phyloP scores from a whole-genome alignment of 2,888 invertebrate genomes.

The Quadriops clusia region DNA sequence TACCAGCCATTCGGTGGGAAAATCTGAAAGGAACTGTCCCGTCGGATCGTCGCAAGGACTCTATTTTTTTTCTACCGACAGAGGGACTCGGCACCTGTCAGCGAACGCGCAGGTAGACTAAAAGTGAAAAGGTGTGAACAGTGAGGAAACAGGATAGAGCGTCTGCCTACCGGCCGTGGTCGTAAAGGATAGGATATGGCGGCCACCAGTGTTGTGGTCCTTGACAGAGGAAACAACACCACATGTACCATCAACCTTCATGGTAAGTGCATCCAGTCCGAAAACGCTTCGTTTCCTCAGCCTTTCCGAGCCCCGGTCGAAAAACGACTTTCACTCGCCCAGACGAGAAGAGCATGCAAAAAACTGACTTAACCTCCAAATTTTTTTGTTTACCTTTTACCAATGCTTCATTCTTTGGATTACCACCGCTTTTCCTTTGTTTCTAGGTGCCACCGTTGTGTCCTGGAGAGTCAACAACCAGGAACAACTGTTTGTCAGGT shows the following conservation, averaged over 20 bases:
- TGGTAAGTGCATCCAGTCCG: slow-evolving; percentile 51
- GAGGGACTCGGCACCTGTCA: slow-evolving; percentile 33
- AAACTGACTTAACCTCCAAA: slow-evolving; percentile 20
- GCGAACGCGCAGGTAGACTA: slow-evolving; percentile 32
- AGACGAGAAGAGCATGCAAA: slow-evolving; percentile 11
- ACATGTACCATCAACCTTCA: slow-evolving; percentile 94
- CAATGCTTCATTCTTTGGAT: slow-evolving; percentile 1
- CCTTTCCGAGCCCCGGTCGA: neutral
- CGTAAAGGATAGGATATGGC: too few relatives aligned
- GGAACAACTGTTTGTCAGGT: slow-evolving; percentile 95
- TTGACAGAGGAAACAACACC: slow-evolving; percentile 92
- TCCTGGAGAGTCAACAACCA: slow-evolving; percentile 95
- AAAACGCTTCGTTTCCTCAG: neutral
- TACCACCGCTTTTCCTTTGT: too few relatives aligned
- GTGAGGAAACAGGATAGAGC: slow-evolving; percentile 23
- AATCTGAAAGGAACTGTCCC: too few relatives aligned
- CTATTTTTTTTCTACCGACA: slow-evolving; percentile 24
- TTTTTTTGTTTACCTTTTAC: slow-evolving; percentile 19
- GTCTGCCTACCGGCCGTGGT: too few relatives aligned
- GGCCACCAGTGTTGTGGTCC: slow-evolving; percentile 87
- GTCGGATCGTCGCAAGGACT: slow-evolving; percentile 12
- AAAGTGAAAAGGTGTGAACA: slow-evolving; percentile 26
- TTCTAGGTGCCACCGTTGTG: slow-evolving; percentile 85
- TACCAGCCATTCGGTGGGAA: too few relatives aligned
- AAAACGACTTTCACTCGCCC: neutral